Conservation (phyloP, 30 jellyfish, hydroid and myxozoan genomes). For the Pelagia noctiluca region DNA sequence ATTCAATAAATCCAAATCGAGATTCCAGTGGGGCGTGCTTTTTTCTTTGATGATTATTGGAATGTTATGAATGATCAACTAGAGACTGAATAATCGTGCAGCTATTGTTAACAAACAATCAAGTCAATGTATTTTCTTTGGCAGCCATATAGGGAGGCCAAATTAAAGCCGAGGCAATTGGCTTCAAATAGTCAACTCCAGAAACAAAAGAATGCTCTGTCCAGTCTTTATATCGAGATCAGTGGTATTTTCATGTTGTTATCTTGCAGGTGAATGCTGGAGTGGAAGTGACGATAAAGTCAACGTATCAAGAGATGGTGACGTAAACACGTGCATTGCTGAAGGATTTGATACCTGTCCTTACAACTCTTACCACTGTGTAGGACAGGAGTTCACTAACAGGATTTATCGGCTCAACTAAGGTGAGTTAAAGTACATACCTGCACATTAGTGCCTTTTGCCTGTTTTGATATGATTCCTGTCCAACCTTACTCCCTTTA, state of each 20-base stretch:
- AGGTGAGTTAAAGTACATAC: no score
- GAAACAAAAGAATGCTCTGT: background rate
- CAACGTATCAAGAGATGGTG: conserved; percentile 58
- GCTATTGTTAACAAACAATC: background rate
- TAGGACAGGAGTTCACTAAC: conserved; percentile 72
- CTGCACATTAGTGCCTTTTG: no score
- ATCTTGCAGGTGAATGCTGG: conserved; percentile 84
- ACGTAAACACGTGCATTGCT: conserved; percentile 63
- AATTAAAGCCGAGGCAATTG: background rate
- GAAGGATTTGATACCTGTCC: conserved; percentile 72
- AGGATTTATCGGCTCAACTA: conserved; percentile 50
- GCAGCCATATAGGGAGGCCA: background rate
- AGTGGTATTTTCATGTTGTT: background rate
- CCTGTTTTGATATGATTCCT: no score
- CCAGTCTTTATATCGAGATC: background rate
- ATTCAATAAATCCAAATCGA: no score
- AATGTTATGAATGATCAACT: no score
- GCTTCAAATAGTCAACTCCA: background rate
- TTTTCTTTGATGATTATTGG: no score
- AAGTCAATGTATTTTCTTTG: no score
- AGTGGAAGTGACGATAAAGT: conserved; percentile 52
- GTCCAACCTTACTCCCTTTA: no score
- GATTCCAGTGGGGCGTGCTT: no score
- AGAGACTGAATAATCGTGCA: background rate
- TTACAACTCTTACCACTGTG: conserved; percentile 83